Evolutionary conservation across 2,113 vertebrate species (phyloP).

Genomic region (Podocnemis expansa): DNA sequence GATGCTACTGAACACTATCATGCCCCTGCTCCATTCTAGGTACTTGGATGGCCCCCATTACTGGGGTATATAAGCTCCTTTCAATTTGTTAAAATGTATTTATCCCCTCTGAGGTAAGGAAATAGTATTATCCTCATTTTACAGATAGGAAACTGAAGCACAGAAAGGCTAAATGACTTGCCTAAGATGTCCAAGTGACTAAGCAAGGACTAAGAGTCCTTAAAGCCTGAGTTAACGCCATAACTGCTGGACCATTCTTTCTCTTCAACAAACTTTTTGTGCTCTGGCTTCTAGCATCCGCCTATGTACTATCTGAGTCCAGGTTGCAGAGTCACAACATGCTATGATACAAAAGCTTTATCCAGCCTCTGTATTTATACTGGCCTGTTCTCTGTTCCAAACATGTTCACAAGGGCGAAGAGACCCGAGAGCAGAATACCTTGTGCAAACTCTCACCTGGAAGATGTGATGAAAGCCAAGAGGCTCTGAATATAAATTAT

Average conservation of each 20-base stretch:
- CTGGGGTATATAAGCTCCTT: not conserved
- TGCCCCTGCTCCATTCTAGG: not conserved
- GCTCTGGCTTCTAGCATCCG: too few relatives aligned
- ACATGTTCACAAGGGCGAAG: not conserved
- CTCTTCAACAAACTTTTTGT: not conserved
- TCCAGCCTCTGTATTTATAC: not conserved
- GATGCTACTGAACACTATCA: not conserved
- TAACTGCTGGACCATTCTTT: not conserved
- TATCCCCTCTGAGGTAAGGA: not conserved
- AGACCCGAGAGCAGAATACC: not conserved
- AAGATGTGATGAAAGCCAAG: not conserved
- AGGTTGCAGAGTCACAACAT: not conserved
- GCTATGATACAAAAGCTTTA: not conserved
- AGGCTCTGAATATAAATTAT: not conserved
- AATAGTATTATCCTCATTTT: not conserved
- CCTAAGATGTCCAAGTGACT: not conserved
- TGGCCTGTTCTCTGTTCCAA: not conserved
- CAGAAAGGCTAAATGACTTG: not conserved
- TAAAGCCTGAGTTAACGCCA: not conserved
- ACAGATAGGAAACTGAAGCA: not conserved
- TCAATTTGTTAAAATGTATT: not conserved
- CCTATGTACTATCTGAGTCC: not conserved
- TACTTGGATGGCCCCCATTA: not conserved
- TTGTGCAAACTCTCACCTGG: not conserved
- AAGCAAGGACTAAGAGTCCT: not conserved